Evolutionary conservation across 2,113 vertebrate species (phyloP).

Genomic region (Perca schrenkii): DNA sequence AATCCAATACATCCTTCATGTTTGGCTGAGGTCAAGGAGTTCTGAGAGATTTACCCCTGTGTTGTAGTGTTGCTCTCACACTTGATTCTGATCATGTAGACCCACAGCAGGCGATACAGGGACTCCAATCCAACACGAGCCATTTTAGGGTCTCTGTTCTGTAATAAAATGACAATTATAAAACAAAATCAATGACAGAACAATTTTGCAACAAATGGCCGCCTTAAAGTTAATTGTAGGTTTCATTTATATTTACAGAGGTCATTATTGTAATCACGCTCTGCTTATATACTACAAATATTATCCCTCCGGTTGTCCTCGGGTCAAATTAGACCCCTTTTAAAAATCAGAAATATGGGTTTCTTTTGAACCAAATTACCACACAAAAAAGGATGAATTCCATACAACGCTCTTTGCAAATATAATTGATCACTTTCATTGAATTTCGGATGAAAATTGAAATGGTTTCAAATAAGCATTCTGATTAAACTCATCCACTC

Average conservation of each 20-base stretch:
- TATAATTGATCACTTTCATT: too few species aligned
- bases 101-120: slow-evolving; percentile 96
- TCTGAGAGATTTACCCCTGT: slow-evolving; percentile 88
- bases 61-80: slow-evolving; percentile 99
- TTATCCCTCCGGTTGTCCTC: too few species aligned
- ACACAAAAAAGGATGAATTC: too few species aligned
- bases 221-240: neutral
- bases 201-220: neutral
- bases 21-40: neutral
- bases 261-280: neutral
- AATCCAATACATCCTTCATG: neutral
- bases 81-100: slow-evolving; percentile 99
- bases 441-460: too few species aligned
- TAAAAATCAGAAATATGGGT: too few species aligned
- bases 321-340: too few species aligned
- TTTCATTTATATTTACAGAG: neutral
- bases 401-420: too few species aligned
- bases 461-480: too few species aligned
- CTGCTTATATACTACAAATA: neutral
- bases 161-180: slow-evolving; percentile 22
- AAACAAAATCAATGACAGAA: slow-evolving; percentile 75
- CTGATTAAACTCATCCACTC: too few species aligned
- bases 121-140: slow-evolving; percentile 98
- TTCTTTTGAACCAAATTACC: too few species aligned
- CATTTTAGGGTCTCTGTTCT: slow-evolving; percentile 99